A percentile compares a stretch with the other conserved stretches of the same genome.
phyloP scores from a whole-genome alignment of 2,797 vertebrate genomes.

The Neoniphon sammara region DNA sequence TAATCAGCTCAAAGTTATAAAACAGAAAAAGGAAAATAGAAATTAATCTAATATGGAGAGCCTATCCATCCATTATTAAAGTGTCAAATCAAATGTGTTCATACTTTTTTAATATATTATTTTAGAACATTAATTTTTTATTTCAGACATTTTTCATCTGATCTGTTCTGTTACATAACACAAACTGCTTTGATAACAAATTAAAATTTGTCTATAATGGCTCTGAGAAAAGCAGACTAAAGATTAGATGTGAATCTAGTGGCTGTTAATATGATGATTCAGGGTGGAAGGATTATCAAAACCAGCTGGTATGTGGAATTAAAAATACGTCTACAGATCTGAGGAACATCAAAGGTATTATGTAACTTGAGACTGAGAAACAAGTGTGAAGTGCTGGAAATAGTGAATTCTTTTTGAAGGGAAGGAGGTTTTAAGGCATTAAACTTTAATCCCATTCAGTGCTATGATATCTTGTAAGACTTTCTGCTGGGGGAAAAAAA shows the following conservation, averaged over 20 bases:
- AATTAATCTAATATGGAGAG: too few relatives aligned
- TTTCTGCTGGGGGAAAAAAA: background rate
- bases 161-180: too few relatives aligned
- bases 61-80: too few relatives aligned
- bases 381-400: constrained; percentile 1
- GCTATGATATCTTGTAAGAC: background rate
- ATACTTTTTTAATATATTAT: too few relatives aligned
- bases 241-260: constrained; percentile 31
- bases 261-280: constrained; percentile 27
- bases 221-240: background rate
- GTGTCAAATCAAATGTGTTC: too few relatives aligned
- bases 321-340: constrained; percentile 6
- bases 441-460: background rate
- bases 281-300: background rate
- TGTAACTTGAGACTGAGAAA: constrained; percentile 8
- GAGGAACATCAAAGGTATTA: constrained; percentile 14
- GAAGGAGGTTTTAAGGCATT: background rate
- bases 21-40: too few relatives aligned
- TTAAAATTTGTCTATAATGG: too few relatives aligned
- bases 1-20: too few relatives aligned
- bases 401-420: background rate
- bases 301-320: background rate
- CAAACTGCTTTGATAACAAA: too few relatives aligned
- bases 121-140: too few relatives aligned
- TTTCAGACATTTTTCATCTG: too few relatives aligned